Conservation (phyloP, 2,797 vertebrate species). For the Coilia nasus region DNA sequence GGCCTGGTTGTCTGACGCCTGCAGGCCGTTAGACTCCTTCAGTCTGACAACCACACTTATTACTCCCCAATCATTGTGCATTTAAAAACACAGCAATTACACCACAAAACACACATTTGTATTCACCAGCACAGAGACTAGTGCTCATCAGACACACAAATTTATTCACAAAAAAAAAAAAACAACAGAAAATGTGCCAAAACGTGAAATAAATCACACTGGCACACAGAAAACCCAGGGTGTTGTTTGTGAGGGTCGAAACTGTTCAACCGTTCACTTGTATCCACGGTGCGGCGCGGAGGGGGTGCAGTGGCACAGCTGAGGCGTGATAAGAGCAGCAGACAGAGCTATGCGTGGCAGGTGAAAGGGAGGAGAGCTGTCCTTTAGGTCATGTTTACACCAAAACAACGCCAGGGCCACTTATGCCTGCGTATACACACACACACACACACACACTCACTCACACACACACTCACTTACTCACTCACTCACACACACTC, state of each 20-base stretch:
- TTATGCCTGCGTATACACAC: conserved; percentile 10
- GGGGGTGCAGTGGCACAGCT: background rate
- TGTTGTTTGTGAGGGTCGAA: background rate
- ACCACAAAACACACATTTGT: no score
- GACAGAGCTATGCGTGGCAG: background rate
- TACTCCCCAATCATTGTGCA: no score
- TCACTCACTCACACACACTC: no score
- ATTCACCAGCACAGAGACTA: no score
- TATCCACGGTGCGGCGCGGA: conserved; percentile 39
- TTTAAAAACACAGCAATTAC: background rate
- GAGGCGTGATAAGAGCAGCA: conserved; percentile 31
- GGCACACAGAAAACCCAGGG: background rate
- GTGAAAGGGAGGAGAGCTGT: background rate
- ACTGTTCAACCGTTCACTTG: conserved; percentile 20
- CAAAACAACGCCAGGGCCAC: conserved; percentile 42
- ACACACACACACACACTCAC: no score
- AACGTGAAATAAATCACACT: background rate
- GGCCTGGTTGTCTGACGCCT: background rate
- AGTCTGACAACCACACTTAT: no score
- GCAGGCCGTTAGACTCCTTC: background rate
- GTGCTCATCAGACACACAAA: no score
- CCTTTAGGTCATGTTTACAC: conserved; percentile 40
- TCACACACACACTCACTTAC: no score
- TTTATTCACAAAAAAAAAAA: background rate
- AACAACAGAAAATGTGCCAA: background rate